Evolutionary conservation across 2,113 vertebrate genomes (phyloP), one percentile per base, ranked within the genome.

Genomic region (Plecotus auritus): DNA sequence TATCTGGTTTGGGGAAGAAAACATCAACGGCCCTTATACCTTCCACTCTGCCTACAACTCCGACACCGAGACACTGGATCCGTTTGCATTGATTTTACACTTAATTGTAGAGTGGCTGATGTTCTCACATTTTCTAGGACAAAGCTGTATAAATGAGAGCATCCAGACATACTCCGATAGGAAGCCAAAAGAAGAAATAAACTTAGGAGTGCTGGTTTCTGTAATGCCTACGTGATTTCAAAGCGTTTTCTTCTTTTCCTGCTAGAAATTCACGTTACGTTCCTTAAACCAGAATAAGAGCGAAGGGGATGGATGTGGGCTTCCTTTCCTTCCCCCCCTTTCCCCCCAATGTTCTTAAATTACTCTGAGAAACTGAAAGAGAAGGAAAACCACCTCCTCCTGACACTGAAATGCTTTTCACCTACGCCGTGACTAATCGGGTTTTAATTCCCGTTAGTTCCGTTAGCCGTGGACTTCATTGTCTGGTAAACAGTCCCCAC

Each of bases 31-130:
- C 37, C 1, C 26, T 69, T 51, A 90, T 45, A 85, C 20, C 74
- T 90, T 95, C 67, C 70, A 51, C 56, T 89, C 37, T 89, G 26
- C 73, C 59, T 93, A 74, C 69, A 84, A 90, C 64, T 81, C 82
- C 10, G 93, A 91, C 49, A 93, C n/a, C 40, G 73, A 91, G 78
- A 56, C 88, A 89, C 54, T 8, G 80, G 94, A 97, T 82, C 61
- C 72, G 59, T 93, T 93, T 81, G 54, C 95, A 95, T 93, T 89
- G 95, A 96, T 95, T 96, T 97, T 95, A 64, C 70, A 96, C 95
- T 95, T 95, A 97, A 95, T 76, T 91, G 88, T 80, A 84, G 37
- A 94, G 61, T 91, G 26, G 69, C 54, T 89, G 84, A 94, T 85
- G 83, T 86, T 64, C 64, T 47, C 84, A 73, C 93, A 96, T 94